Conservation (phyloP, 92 coral and sea anemone genomes). For the Montipora capitata region DNA sequence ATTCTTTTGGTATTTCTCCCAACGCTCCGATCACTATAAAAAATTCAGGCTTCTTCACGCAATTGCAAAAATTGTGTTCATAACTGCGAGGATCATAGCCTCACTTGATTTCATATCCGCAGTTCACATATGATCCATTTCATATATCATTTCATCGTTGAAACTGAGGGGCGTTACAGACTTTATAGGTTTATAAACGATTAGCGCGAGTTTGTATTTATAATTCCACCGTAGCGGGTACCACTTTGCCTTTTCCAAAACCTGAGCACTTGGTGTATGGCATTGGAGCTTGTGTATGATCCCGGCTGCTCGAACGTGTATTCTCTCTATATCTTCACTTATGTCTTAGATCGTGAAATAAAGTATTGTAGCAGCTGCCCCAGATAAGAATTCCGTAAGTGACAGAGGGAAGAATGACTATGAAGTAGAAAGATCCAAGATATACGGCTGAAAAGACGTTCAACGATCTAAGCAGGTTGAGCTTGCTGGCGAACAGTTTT, state of each 20-base stretch:
- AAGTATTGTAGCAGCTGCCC: slow-evolving; percentile 69
- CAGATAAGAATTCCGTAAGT: slow-evolving; percentile 74
- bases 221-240: not conserved
- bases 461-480: slow-evolving; percentile 59
- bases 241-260: not conserved
- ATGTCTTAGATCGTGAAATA: slow-evolving; percentile 22
- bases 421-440: slow-evolving; percentile 1
- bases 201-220: not conserved
- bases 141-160: too few species aligned
- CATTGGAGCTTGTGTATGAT: slow-evolving; percentile 5
- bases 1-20: too few species aligned
- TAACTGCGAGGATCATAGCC: too few species aligned
- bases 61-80: too few species aligned
- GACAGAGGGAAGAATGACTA: slow-evolving; percentile 58
- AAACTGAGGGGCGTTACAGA: not conserved
- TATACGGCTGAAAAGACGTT: slow-evolving; percentile 25
- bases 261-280: not conserved
- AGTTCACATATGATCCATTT: too few species aligned
- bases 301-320: slow-evolving; percentile 30
- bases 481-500: not conserved
- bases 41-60: too few species aligned
- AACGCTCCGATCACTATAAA: too few species aligned
- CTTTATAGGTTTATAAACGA: not conserved
- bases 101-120: too few species aligned
- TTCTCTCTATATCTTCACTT: not conserved